A percentile compares a stretch with the other conserved stretches of the same genome.
Conservation (phyloP, 1,140 invertebrate species). For the Micrasema longulum region DNA sequence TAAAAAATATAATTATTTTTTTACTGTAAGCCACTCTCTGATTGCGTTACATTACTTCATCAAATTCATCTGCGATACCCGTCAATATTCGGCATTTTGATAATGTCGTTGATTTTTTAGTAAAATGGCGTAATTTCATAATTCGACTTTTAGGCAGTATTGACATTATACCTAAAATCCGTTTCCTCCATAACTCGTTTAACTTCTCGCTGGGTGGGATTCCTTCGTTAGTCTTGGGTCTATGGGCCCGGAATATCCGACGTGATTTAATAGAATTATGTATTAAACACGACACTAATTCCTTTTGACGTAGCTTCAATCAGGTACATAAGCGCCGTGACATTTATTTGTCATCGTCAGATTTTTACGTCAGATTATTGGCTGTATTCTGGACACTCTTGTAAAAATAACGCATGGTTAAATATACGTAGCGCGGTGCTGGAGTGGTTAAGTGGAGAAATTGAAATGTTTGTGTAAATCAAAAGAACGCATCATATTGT, state of each 20-base stretch:
- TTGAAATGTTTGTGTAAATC: too few species aligned
- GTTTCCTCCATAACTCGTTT: slow-evolving; percentile 34
- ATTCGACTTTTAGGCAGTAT: slow-evolving; percentile 3
- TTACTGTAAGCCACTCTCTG: too few species aligned
- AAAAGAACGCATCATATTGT: too few species aligned
- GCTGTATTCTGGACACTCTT: too few species aligned
- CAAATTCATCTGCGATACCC: too few species aligned
- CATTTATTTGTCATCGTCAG: slow-evolving; percentile 38
- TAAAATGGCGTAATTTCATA: neutral
- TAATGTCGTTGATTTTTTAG: too few species aligned
- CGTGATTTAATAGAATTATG: slow-evolving; percentile 17
- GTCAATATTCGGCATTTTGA: too few species aligned
- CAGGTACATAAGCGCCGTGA: slow-evolving; percentile 1
- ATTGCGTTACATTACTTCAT: too few species aligned
- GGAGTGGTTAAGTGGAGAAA: too few species aligned
- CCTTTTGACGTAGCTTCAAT: slow-evolving; percentile 24
- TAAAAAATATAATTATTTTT: too few species aligned
- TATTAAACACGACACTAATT: slow-evolving; percentile 32
- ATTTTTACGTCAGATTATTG: slow-evolving; percentile 25
- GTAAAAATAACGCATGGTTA: too few species aligned
- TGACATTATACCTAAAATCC: slow-evolving; percentile 26
- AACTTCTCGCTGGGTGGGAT: slow-evolving; percentile 24
- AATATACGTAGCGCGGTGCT: too few species aligned
- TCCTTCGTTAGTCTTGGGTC: neutral
- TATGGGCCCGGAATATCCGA: slow-evolving; percentile 14